Conservation (phyloP, 2,797 vertebrate species). For the Cossypha niveicapilla region DNA sequence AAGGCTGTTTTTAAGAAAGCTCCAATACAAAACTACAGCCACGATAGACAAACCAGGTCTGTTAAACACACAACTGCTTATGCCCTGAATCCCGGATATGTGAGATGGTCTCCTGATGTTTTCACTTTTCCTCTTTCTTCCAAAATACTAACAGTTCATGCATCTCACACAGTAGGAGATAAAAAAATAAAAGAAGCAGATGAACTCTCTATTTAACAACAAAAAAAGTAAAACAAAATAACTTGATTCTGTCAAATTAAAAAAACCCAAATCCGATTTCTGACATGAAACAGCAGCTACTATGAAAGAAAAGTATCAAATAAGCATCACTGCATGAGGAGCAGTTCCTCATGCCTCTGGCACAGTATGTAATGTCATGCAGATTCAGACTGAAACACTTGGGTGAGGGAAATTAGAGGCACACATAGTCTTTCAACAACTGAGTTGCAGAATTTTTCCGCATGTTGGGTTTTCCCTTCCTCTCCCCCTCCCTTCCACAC, state of each 20-base stretch:
- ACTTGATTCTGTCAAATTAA: neutral
- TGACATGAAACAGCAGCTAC: neutral
- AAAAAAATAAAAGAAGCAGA: neutral
- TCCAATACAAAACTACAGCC: neutral
- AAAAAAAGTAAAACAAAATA: neutral
- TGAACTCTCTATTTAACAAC: neutral
- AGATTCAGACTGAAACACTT: neutral
- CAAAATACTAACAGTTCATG: neutral
- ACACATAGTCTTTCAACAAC: neutral
- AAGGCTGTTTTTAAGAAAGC: neutral
- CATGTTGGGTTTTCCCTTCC: accelerated
- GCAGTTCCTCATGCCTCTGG: neutral
- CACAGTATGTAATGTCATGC: neutral
- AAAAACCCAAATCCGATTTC: neutral
- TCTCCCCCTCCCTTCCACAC: accelerated
- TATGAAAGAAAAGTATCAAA: neutral
- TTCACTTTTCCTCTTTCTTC: neutral
- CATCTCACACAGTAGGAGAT: neutral
- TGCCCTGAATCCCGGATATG: neutral
- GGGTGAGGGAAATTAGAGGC: neutral
- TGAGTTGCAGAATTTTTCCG: neutral
- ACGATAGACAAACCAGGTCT: neutral
- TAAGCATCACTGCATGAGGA: neutral
- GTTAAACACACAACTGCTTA: neutral
- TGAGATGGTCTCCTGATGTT: neutral